Percentiles rank a stretch among this genome's conserved stretches.
Conservation (phyloP, 2,113 vertebrate species). For the Ceyx margarethae region DNA sequence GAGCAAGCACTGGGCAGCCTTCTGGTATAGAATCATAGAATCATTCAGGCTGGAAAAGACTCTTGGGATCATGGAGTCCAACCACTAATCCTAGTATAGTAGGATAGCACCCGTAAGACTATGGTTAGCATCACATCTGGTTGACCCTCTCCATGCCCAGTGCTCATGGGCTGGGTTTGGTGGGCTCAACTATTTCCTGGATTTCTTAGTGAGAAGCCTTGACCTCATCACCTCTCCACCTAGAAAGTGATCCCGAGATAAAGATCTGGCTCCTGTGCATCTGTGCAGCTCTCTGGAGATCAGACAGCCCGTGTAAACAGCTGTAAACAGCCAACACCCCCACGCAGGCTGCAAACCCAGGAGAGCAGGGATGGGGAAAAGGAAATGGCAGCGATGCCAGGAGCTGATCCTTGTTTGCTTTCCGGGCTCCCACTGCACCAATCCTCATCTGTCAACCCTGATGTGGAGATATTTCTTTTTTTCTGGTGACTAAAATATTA, state of each 20-base stretch:
- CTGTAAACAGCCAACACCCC: not conserved
- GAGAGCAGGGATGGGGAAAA: not conserved
- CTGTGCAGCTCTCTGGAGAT: not conserved
- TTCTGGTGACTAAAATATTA: not conserved
- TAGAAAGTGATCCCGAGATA: not conserved
- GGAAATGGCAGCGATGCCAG: not conserved
- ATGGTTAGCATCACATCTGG: not conserved
- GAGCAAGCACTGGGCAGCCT: not conserved
- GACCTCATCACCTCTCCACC: not conserved
- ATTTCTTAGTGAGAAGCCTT: not conserved
- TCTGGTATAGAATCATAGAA: not conserved
- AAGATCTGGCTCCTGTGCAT: not conserved
- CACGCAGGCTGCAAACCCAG: rapidly evolving
- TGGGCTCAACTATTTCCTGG: rapidly evolving
- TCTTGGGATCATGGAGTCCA: too few species aligned
- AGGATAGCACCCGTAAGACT: not conserved
- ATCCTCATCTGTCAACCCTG: not conserved
- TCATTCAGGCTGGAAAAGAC: too few species aligned
- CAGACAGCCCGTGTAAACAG: not conserved
- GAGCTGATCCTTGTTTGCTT: not conserved
- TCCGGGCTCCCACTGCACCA: not conserved
- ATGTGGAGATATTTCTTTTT: not conserved
- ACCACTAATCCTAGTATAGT: too few species aligned
- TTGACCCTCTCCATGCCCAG: not conserved
- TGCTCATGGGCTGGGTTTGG: rapidly evolving